Conservation (phyloP, 2,888 invertebrate genomes). For the Nowickia ferox region DNA sequence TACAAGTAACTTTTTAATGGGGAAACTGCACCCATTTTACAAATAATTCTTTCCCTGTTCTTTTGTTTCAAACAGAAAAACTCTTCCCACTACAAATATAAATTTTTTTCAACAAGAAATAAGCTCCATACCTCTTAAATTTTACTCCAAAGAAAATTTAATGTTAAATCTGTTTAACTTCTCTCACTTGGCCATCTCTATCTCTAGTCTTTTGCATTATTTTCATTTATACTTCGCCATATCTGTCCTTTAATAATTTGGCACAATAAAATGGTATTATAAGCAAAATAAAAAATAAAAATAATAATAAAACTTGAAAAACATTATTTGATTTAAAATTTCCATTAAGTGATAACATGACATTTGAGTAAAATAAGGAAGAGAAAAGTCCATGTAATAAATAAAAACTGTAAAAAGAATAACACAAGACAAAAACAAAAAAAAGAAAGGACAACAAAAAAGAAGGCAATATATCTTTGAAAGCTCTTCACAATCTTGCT, state of each 20-base stretch:
- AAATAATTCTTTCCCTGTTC: too few species aligned
- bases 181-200: background rate
- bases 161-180: background rate
- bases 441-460: constrained; percentile 11
- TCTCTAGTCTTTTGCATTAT: background rate
- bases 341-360: constrained; percentile 69
- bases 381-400: constrained; percentile 53
- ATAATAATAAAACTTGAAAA: constrained; percentile 11
- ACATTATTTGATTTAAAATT: constrained; percentile 67
- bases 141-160: too few species aligned
- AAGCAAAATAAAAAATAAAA: background rate
- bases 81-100: too few species aligned
- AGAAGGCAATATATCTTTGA: constrained; percentile 65
- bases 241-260: constrained; percentile 37
- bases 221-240: constrained; percentile 1
- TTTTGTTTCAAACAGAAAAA: too few species aligned
- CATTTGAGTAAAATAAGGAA: constrained; percentile 34
- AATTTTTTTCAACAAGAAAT: too few species aligned
- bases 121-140: too few species aligned
- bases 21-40: too few species aligned
- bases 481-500: constrained; percentile 59
- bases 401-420: constrained; percentile 43
- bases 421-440: constrained; percentile 16
- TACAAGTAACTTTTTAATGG: too few species aligned
- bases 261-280: constrained; percentile 19